Conservation (phyloP, 2,797 vertebrate species). For the Pseudomugil tenellus region DNA sequence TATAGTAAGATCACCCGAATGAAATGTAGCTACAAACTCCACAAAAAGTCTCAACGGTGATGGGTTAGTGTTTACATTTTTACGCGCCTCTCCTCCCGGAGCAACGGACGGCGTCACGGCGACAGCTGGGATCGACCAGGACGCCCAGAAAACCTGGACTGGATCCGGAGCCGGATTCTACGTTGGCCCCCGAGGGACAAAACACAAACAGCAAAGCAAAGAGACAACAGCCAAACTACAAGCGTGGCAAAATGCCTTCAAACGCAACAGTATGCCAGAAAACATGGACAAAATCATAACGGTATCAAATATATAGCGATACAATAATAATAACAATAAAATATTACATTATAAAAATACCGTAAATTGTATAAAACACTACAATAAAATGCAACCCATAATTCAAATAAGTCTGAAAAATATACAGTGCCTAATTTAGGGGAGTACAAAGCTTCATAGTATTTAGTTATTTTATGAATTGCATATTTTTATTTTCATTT, state of each 20-base stretch:
- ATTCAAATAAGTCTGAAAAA: neutral
- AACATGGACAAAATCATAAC: neutral
- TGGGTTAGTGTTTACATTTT: constrained; percentile 75
- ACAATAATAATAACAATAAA: neutral
- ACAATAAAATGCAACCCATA: neutral
- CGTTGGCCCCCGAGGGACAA: neutral
- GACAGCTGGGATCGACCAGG: constrained; percentile 43
- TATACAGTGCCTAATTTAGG: neutral
- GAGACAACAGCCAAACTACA: neutral
- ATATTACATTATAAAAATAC: too few species aligned
- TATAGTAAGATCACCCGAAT: neutral
- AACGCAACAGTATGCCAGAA: neutral
- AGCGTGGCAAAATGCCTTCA: neutral
- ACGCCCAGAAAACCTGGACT: constrained; percentile 29
- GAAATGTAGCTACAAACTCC: neutral
- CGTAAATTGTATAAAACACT: too few species aligned
- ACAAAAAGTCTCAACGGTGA: neutral
- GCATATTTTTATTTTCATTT: neutral
- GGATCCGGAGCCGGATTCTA: constrained; percentile 23
- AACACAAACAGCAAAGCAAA: neutral
- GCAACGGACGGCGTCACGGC: constrained; percentile 21
- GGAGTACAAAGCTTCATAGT: neutral
- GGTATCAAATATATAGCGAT: neutral
- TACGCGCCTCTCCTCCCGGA: constrained; percentile 74
- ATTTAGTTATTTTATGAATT: neutral